These are phyloP conservation scores for Diacarnus erythraeanus DNA, from an alignment of 37 sponge, comb jelly and placozoan species.

Conservation along the genomic window DNA sequence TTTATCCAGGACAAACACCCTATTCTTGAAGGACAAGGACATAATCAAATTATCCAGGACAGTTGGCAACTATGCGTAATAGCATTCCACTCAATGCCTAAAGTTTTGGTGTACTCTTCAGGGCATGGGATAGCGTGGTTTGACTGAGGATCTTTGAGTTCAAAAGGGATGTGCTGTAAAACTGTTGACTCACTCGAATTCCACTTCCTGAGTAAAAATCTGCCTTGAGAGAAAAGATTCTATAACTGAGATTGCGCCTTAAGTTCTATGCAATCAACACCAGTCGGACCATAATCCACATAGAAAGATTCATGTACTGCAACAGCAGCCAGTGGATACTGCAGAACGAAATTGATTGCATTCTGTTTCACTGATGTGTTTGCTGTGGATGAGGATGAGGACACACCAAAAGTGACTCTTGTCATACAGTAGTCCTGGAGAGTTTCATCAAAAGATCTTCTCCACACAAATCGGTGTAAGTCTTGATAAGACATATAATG, in stretches of 20 bases:
- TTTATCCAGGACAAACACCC: no score
- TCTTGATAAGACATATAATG: neutral
- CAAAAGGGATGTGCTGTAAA: neutral
- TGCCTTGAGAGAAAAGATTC: no score
- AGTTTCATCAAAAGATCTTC: neutral
- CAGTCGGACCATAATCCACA: neutral
- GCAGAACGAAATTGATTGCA: neutral
- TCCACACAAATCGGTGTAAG: no score
- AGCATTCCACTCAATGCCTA: neutral
- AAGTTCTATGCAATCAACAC: slow-evolving; percentile 2
- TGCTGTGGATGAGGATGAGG: neutral
- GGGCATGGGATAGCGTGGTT: neutral
- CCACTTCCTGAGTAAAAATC: neutral
- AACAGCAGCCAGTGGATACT: slow-evolving; percentile 1
- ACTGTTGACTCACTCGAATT: neutral
- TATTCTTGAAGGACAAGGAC: no score
- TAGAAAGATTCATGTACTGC: neutral
- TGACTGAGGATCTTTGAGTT: neutral
- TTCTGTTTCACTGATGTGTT: neutral
- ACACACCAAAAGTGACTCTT: neutral
- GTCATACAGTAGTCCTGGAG: neutral
- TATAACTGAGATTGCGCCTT: no score
- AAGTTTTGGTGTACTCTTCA: neutral
- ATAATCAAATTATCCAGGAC: no score
- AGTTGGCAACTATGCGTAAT: neutral